These are phyloP conservation scores for Halictus quadricinctus DNA, from an alignment of 2,888 invertebrate species.

Conservation along the genomic window DNA sequence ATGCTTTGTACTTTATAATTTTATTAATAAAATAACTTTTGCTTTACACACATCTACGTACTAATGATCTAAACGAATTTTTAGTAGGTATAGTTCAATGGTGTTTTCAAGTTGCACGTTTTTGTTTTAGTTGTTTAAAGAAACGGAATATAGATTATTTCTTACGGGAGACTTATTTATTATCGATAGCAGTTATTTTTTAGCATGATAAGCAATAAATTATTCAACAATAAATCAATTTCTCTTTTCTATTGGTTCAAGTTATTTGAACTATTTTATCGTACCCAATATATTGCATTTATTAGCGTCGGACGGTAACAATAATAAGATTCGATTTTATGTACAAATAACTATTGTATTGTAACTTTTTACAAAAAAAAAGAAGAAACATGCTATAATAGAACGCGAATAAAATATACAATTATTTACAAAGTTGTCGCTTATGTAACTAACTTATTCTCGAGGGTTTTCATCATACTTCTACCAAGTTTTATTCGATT, in stretches of 20 bases:
- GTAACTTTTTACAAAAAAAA: constrained; percentile 11
- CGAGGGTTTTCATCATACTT: constrained; percentile 1
- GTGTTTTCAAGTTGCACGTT: not conserved
- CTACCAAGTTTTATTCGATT: not conserved
- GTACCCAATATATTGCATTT: constrained; percentile 5
- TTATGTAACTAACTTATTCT: not conserved
- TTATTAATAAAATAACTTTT: constrained; percentile 67
- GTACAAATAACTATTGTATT: constrained; percentile 33
- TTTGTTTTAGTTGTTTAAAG: not conserved
- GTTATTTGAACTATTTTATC: not conserved
- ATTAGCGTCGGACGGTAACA: not conserved
- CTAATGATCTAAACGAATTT: constrained; percentile 32
- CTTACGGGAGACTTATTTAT: not conserved
- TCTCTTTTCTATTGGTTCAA: not conserved
- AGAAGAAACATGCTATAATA: constrained; percentile 8
- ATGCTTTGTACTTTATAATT: constrained; percentile 67
- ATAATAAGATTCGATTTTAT: constrained; percentile 1
- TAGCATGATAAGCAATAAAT: not conserved
- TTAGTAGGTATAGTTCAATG: not conserved
- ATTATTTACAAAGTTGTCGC: constrained; percentile 43
- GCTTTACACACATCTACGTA: constrained; percentile 53
- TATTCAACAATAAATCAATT: not conserved
- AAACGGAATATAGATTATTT: not conserved
- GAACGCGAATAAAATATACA: constrained; percentile 37
- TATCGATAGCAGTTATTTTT: not conserved